Conservation (phyloP, 2,113 vertebrate species). For the Chelonoidis abingdonii region DNA sequence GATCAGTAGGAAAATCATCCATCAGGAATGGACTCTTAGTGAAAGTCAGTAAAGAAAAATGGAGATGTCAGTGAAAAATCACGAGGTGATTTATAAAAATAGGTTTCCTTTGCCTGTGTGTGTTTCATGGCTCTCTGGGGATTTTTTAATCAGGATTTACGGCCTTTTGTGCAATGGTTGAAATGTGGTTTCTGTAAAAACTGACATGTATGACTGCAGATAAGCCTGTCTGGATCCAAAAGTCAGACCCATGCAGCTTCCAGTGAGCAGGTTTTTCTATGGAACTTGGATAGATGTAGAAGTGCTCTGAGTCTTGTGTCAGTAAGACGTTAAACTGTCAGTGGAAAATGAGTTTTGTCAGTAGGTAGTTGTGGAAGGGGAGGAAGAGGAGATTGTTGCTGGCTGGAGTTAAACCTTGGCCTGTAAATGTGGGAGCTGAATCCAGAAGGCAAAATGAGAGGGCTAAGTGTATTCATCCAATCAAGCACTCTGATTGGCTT, state of each 20-base stretch:
- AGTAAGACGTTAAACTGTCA: neutral
- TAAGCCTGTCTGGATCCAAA: accelerated
- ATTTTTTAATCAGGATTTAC: neutral
- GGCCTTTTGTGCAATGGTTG: neutral
- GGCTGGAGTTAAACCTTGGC: neutral
- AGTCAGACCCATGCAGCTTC: accelerated
- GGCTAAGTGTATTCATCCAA: neutral
- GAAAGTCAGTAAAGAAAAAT: neutral
- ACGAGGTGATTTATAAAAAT: neutral
- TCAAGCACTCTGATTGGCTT: neutral
- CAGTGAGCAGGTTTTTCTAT: accelerated
- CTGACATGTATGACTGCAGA: neutral
- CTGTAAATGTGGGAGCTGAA: neutral
- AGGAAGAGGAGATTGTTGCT: neutral
- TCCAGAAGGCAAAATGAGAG: neutral
- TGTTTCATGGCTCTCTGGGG: neutral
- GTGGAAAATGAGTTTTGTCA: neutral
- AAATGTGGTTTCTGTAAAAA: neutral
- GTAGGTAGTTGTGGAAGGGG: neutral
- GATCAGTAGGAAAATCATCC: neutral
- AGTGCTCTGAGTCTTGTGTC: neutral
- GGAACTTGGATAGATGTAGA: neutral
- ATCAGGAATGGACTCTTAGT: neutral
- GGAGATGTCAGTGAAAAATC: neutral
- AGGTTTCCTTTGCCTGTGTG: neutral